phyloP scores from a whole-genome alignment of 1,140 invertebrate species.

The Fopius arisanus region DNA sequence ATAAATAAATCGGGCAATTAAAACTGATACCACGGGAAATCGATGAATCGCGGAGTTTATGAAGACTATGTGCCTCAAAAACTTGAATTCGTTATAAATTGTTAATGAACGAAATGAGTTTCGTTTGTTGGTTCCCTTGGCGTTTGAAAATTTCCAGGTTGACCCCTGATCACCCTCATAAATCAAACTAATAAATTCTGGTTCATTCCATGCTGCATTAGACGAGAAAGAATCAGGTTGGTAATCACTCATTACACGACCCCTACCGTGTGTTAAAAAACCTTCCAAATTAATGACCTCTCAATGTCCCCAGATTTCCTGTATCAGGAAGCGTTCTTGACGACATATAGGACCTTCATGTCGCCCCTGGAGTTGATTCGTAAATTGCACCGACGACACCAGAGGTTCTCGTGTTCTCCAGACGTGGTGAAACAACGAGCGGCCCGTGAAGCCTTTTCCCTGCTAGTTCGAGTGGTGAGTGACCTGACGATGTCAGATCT shows the following conservation, averaged over 20 bases:
- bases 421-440: slow-evolving; percentile 79
- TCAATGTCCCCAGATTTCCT: slow-evolving; percentile 77
- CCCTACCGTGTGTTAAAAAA: slow-evolving; percentile 24
- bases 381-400: slow-evolving; percentile 86
- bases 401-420: slow-evolving; percentile 81
- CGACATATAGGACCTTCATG: slow-evolving; percentile 95
- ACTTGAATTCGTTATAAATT: no score
- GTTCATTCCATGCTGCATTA: slow-evolving; percentile 48
- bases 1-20: no score
- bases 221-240: slow-evolving; percentile 68
- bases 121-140: no score
- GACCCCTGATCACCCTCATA: not conserved
- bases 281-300: not conserved
- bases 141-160: not conserved
- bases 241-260: slow-evolving; percentile 34
- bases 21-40: no score
- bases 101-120: no score
- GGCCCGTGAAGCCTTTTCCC: slow-evolving; percentile 85
- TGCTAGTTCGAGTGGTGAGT: slow-evolving; percentile 90
- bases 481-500: slow-evolving; percentile 92
- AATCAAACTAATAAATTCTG: slow-evolving; percentile 16
- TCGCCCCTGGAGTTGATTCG: slow-evolving; percentile 86
- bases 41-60: no score
- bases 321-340: slow-evolving; percentile 96
- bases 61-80: no score